A percentile compares a stretch with the other conserved stretches of the same genome.
Conservation (phyloP, 2,888 invertebrate species). For the Nomada fucata region DNA sequence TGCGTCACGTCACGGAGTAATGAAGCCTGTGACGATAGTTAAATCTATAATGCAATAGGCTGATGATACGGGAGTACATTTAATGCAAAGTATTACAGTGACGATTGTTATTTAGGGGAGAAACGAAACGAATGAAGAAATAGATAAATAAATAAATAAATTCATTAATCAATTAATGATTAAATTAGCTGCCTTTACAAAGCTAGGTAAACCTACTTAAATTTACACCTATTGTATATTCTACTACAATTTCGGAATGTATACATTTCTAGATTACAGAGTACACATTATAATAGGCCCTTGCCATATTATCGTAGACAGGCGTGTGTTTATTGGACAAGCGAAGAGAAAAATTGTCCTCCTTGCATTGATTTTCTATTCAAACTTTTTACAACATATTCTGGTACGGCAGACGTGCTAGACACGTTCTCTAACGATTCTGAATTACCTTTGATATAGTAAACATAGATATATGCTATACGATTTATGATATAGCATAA, state of each 20-base stretch:
- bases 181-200: conserved; percentile 6
- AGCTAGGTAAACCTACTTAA: conserved; percentile 25
- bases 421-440: conserved; percentile 11
- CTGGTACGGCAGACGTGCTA: not conserved
- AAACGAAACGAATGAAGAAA: not conserved
- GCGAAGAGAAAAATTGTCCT: not conserved
- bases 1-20: not conserved
- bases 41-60: conserved; percentile 10
- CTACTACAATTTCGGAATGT: conserved; percentile 35
- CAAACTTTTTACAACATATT: conserved; percentile 57
- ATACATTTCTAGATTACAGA: conserved; percentile 39
- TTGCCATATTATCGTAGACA: not conserved
- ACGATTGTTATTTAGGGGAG: conserved; percentile 22
- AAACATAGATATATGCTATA: not conserved
- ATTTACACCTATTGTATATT: conserved; percentile 36
- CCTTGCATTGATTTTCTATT: conserved; percentile 56
- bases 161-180: not conserved
- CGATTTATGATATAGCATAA: conserved; percentile 7
- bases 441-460: conserved; percentile 27
- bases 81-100: conserved; percentile 55
- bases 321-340: conserved; percentile 1
- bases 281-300: conserved; percentile 26
- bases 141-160: not conserved
- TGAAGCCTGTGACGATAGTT: not conserved
- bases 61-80: conserved; percentile 20